Base-by-base conservation (phyloP, 2,797 vertebrate genomes). In the Fistularia commersonii region DNA sequence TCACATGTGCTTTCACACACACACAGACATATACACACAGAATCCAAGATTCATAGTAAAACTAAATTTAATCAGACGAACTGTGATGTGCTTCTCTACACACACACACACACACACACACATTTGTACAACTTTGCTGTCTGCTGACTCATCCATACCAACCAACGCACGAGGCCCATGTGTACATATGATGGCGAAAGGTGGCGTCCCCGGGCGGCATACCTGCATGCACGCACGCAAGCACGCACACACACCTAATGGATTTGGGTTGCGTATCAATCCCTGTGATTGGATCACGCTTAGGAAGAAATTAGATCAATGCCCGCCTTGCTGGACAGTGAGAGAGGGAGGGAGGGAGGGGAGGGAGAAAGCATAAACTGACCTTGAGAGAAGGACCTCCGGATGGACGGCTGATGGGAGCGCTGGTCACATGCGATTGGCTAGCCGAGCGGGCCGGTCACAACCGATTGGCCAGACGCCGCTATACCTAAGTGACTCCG, bases 361-460 rank as follows among this genome's bases (percentile, higher is more conserved):
- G 12, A 41, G 45, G 38, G 49, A 12, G 60, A 49, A 51, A 60
- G 69, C 61, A 57, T 82, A 78, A 83, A 74, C 81, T 87, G 85
- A 88, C 85, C 87, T 88, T 87, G 87, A 86, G 75, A 77, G 74
- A 80, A 82, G 70, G 76, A 84, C 81, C 85, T 70, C 61, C 68
- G 81, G 81, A 84, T 77, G 74, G 74, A 79, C 61, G 55, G 62
- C 73, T 61, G 70, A 78, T 77, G 76, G 76, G 73, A 83, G 72
- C n/a, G 47, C 64, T 80, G 79, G 80, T 85, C 85, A 80, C 33
- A 11, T 81, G 66, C 67, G 69, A 87, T 83, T 84, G 79, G 85
- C 64, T 53, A 11, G 51, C 41, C 43, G 64, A 64, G 49, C 61
- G 10, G 57, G 64, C 62, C 12, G 48, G 80, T 79, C 75, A 78